A percentile compares a stretch with the other conserved stretches of the same genome.
phyloP scores from a whole-genome alignment of 2,113 vertebrate species.

The Platanista minor region DNA sequence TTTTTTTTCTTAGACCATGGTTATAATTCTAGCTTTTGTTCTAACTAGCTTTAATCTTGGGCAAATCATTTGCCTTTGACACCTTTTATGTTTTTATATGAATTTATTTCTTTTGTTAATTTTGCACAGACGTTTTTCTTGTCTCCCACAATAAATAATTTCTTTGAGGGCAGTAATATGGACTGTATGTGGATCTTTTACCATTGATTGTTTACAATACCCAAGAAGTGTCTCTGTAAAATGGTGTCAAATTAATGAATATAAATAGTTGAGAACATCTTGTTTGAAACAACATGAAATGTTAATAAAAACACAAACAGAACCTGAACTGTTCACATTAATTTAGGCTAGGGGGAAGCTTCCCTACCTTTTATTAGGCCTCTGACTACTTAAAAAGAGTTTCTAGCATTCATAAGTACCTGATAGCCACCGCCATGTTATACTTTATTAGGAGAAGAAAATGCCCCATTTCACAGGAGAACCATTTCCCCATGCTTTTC shows the following conservation, averaged over 20 bases:
- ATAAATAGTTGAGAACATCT: not conserved
- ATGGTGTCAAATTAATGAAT: not conserved
- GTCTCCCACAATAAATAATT: not conserved
- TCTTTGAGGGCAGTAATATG: not conserved
- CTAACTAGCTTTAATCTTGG: not conserved
- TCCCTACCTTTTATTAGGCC: not conserved
- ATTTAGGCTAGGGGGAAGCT: not conserved
- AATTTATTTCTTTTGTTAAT: conserved; percentile 18
- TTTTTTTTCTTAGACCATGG: too few relatives aligned
- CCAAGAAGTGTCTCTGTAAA: not conserved
- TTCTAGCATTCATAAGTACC: not conserved
- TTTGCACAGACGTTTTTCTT: not conserved
- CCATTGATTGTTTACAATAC: not conserved
- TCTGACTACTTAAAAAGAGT: not conserved
- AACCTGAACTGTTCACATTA: not conserved
- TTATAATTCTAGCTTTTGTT: not conserved
- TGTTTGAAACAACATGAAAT: not conserved
- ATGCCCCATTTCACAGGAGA: not conserved
- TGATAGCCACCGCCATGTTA: not conserved
- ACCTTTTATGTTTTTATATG: not conserved
- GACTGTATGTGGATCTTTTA: not conserved
- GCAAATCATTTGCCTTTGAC: conserved; percentile 10
- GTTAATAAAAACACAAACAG: not conserved
- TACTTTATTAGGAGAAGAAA: not conserved
- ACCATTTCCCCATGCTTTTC: not conserved